Conservation (phyloP, 92 coral and sea anemone genomes). For the Heteractis magnifica region DNA sequence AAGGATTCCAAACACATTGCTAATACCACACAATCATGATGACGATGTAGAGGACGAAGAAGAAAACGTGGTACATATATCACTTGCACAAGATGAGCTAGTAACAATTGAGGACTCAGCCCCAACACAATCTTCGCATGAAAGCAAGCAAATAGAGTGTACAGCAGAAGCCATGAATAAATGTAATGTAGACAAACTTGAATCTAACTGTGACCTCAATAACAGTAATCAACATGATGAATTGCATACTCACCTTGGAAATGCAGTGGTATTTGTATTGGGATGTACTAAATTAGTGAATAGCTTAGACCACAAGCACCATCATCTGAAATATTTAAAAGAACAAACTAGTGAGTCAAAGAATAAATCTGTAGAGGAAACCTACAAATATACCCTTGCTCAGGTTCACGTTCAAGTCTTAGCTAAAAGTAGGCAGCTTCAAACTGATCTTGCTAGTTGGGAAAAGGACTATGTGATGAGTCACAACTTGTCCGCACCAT, state of each 20-base stretch:
- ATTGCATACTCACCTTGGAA: too few relatives aligned
- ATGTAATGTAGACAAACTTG: too few relatives aligned
- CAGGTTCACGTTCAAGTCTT: conserved; percentile 38
- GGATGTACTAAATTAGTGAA: too few relatives aligned
- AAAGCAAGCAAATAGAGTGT: too few relatives aligned
- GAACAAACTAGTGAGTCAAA: background rate
- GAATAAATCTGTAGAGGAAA: too few relatives aligned
- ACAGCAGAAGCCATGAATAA: background rate
- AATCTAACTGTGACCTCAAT: too few relatives aligned
- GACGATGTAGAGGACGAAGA: too few relatives aligned
- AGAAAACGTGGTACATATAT: too few relatives aligned
- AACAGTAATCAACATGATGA: too few relatives aligned
- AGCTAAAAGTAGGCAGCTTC: conserved; percentile 19
- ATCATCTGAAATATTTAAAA: conserved; percentile 18
- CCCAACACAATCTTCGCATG: too few relatives aligned
- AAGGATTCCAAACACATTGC: background rate
- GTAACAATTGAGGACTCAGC: too few relatives aligned
- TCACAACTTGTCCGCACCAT: conserved; percentile 35
- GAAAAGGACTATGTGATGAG: conserved; percentile 40
- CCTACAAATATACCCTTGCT: conserved; percentile 34
- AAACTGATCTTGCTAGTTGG: conserved; percentile 36
- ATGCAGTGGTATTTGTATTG: too few relatives aligned
- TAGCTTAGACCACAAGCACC: background rate
- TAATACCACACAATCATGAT: background rate
- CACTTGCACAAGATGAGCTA: conserved; percentile 11